Percentiles rank a stretch among this genome's conserved stretches.
These are phyloP conservation scores for Leucophora obtusa DNA, from an alignment of 2,888 invertebrate genomes.

Conservation along the genomic window DNA sequence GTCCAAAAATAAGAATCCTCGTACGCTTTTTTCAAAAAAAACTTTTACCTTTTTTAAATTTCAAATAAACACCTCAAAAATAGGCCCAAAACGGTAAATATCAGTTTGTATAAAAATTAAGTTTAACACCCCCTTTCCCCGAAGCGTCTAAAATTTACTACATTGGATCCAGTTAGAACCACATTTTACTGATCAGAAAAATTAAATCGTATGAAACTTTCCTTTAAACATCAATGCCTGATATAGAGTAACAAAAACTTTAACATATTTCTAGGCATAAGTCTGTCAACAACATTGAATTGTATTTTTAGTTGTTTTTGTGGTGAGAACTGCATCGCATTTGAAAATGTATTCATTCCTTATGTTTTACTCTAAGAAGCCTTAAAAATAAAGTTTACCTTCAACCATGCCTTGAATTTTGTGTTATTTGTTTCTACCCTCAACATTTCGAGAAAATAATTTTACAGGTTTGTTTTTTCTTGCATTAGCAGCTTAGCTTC, in stretches of 20 bases:
- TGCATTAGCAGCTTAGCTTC: neutral
- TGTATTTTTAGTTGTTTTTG: neutral
- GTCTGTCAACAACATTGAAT: conserved; percentile 37
- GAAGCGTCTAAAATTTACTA: no score
- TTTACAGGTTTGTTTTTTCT: conserved; percentile 22
- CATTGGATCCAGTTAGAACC: no score
- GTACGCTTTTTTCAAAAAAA: no score
- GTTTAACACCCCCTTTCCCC: no score
- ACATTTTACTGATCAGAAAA: no score
- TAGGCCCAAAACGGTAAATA: no score
- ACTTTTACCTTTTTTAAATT: no score
- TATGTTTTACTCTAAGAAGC: conserved; percentile 6
- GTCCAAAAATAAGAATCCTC: no score
- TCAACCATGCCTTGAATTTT: conserved; percentile 39
- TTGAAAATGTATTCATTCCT: conserved; percentile 15
- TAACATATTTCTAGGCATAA: conserved; percentile 38
- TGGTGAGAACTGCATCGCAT: conserved; percentile 27
- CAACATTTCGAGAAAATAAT: conserved; percentile 31
- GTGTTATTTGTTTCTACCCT: conserved; percentile 1
- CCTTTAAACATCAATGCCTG: no score
- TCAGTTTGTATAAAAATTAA: no score
- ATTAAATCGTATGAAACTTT: no score
- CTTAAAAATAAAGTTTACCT: conserved; percentile 31
- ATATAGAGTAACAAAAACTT: conserved; percentile 3
- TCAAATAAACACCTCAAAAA: no score